Base-by-base conservation (phyloP, 1,140 invertebrate genomes). In the Sycophila sp. region DNA sequence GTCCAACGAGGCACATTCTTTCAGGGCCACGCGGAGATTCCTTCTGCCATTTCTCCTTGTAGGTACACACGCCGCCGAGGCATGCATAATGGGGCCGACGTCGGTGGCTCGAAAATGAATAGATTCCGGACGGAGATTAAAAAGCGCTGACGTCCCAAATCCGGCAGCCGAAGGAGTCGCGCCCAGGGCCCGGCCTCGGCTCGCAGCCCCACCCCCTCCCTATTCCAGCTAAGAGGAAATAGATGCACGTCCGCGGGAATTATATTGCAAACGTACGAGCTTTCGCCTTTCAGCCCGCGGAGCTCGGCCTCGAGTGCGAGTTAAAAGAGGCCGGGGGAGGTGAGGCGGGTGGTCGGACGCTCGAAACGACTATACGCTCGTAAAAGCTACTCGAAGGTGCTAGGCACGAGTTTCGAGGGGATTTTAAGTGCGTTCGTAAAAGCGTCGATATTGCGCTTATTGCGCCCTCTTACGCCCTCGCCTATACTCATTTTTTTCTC, bases 391-490 rank as follows among this genome's bases (percentile, higher is more conserved):
- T 58, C 55, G 55, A 58, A 34, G 34, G 55, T 40, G 55, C 55
- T 58, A 58, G 55, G 55, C 55, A 58, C 55, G 55, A 58, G 55
- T 58, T 58, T 58, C 55, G 34, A 58, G 55, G 55, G 34, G 55
- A 58, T 58, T 58, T 58, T 36, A 58, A 58, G 55, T 58, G 30
- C 55, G 55, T 58, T 58, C 55, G 55, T 58, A 58, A 58, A 58
- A 58, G 55, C 55, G 55, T 58, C 55, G 55, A 58, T 58, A 58
- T 58, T 58, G 53, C 53, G 53, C 53, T 55, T 55, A 55, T 55
- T 55, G 53, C 40, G 40, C 15, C 15, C 40, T 42, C 40, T 42
- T n/a, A n/a, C 34, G 53, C 42, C 42, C 42, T 24, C 42, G 19
- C 42, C 24, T 55, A 55, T 55, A 55, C 53, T 19, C 53, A 15